phyloP scores from a whole-genome alignment of 2,113 vertebrate species.

The Fregata magnificens region DNA sequence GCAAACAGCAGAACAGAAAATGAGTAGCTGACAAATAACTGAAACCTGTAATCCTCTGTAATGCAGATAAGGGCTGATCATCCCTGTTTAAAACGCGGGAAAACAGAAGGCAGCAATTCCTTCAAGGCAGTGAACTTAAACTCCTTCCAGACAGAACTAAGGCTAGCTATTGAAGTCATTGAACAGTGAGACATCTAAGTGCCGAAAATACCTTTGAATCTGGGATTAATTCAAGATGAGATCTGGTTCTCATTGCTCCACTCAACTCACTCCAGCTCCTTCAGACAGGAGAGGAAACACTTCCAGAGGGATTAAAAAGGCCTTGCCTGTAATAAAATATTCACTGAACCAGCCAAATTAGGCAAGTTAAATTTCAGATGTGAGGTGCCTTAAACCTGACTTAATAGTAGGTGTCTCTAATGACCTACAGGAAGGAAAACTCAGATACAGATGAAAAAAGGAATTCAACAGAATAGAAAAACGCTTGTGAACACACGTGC shows the following conservation, averaged over 20 bases:
- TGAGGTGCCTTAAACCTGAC: not conserved
- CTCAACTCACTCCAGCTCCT: not conserved
- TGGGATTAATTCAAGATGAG: conserved; percentile 27
- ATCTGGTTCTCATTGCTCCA: not conserved
- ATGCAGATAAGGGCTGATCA: not conserved
- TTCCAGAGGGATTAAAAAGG: not conserved
- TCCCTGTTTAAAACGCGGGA: not conserved
- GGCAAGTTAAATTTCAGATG: not conserved
- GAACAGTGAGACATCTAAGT: not conserved
- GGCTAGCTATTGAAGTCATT: not conserved
- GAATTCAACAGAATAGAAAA: not conserved
- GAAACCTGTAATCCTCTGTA: not conserved
- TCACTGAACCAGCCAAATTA: not conserved
- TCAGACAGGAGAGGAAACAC: not conserved
- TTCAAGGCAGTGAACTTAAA: not conserved
- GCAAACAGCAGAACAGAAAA: not conserved
- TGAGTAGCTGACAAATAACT: not conserved
- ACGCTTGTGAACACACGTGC: accelerated
- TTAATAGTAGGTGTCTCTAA: not conserved
- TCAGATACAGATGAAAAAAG: not conserved
- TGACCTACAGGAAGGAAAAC: not conserved
- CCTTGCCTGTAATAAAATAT: not conserved
- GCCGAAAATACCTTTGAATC: conserved; percentile 3
- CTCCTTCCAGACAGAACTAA: not conserved
- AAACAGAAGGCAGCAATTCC: not conserved